A percentile compares a stretch with the other conserved stretches of the same genome.
phyloP scores from a whole-genome alignment of 2,888 invertebrate species.

The Pandemis heparana region DNA sequence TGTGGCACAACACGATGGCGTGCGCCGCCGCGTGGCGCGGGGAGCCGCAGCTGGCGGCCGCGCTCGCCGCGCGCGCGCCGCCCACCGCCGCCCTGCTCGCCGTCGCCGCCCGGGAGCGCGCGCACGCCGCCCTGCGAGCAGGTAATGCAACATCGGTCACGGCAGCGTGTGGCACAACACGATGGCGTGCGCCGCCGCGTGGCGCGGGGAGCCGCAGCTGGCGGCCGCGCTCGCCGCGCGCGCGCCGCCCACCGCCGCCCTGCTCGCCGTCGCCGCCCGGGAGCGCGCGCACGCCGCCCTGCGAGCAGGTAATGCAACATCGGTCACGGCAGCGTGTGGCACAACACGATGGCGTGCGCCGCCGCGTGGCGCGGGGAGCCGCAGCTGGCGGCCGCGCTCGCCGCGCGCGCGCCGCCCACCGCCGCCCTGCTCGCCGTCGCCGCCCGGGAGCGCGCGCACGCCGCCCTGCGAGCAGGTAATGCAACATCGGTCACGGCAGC shows the following conservation, averaged over 20 bases:
- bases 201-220: constrained; percentile 66
- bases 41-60: constrained; percentile 54
- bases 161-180: constrained; percentile 64
- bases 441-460: constrained; percentile 44
- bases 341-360: constrained; percentile 51
- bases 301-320: too few species aligned
- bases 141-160: constrained; percentile 65
- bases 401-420: constrained; percentile 49
- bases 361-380: constrained; percentile 73
- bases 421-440: constrained; percentile 46
- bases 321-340: constrained; percentile 67
- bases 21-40: constrained; percentile 72
- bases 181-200: constrained; percentile 61
- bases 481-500: constrained; percentile 62
- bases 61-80: constrained; percentile 52
- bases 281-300: constrained; percentile 25
- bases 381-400: constrained; percentile 53
- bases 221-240: constrained; percentile 54
- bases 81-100: constrained; percentile 42
- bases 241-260: constrained; percentile 46
- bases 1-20: constrained; percentile 61
- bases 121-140: too few species aligned
- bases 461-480: too few species aligned
- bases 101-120: constrained; percentile 47
- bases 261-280: constrained; percentile 49